A percentile compares a stretch with the other conserved stretches of the same genome.
These are phyloP conservation scores for Epistrophe eligans DNA, from an alignment of 2,888 invertebrate genomes.

Conservation along the genomic window DNA sequence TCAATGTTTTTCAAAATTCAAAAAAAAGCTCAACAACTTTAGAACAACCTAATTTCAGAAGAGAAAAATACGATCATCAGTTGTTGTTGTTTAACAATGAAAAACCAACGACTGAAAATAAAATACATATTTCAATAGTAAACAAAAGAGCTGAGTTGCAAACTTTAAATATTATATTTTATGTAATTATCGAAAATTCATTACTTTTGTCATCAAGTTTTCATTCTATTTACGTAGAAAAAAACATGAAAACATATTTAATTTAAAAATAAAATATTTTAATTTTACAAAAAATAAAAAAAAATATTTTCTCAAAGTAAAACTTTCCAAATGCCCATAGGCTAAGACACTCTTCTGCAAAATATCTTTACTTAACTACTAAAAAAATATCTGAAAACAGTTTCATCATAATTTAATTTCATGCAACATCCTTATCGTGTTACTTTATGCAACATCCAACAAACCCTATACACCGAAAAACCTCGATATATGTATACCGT, in stretches of 20 bases:
- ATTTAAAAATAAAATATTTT: background rate
- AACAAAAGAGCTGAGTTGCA: conserved; percentile 55
- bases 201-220: background rate
- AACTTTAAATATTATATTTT: conserved; percentile 32
- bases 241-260: background rate
- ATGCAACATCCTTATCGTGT: conserved; percentile 37
- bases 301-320: background rate
- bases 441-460: conserved; percentile 2
- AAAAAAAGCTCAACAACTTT: too few species aligned
- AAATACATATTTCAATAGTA: background rate
- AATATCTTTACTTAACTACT: background rate
- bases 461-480: background rate
- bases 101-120: too few species aligned
- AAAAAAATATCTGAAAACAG: background rate
- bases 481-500: background rate
- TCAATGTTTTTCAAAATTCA: too few species aligned
- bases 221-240: background rate
- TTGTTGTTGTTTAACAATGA: too few species aligned
- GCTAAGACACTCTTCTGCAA: background rate
- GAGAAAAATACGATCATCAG: too few species aligned
- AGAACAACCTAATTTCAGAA: too few species aligned
- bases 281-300: too few species aligned
- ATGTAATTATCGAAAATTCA: background rate
- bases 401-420: conserved; percentile 47
- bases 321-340: conserved; percentile 8